These are phyloP conservation scores for Erythrolamprus reginae DNA, from an alignment of 2,113 vertebrate genomes.

Conservation along the genomic window DNA sequence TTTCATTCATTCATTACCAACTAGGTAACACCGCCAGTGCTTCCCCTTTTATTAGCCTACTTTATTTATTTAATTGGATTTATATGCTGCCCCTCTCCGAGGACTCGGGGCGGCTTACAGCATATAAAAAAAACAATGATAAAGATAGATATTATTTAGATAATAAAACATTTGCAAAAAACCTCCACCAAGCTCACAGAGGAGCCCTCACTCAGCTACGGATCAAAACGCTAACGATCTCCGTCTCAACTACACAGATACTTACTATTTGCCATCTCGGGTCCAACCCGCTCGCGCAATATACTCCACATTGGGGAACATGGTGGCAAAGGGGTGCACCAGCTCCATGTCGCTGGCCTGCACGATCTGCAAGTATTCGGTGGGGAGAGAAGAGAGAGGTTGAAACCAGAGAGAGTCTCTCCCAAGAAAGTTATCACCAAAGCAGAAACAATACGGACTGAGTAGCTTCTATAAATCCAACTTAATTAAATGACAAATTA, in stretches of 20 bases:
- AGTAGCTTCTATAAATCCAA: not conserved
- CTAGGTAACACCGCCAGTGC: not conserved
- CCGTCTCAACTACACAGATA: not conserved
- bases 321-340: conserved; percentile 76
- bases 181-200: not conserved
- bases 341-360: conserved; percentile 85
- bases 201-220: not conserved
- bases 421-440: not conserved
- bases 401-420: not conserved
- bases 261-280: conserved; percentile 87
- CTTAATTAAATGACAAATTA: not conserved
- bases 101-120: too few species aligned
- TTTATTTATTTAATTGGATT: too few species aligned
- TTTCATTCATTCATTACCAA: not conserved
- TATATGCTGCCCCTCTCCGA: too few species aligned
- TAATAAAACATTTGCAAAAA: not conserved
- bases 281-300: conserved; percentile 95
- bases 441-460: not conserved
- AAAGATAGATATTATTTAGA: too few species aligned
- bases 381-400: not conserved
- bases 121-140: too few species aligned
- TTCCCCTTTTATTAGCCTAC: not conserved
- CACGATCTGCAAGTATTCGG: conserved; percentile 72
- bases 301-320: conserved; percentile 91
- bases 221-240: not conserved